Evolutionary conservation across 2,888 invertebrate species (phyloP), one percentile per base, ranked within the genome.

Genomic region (Cynaeus angustus): DNA sequence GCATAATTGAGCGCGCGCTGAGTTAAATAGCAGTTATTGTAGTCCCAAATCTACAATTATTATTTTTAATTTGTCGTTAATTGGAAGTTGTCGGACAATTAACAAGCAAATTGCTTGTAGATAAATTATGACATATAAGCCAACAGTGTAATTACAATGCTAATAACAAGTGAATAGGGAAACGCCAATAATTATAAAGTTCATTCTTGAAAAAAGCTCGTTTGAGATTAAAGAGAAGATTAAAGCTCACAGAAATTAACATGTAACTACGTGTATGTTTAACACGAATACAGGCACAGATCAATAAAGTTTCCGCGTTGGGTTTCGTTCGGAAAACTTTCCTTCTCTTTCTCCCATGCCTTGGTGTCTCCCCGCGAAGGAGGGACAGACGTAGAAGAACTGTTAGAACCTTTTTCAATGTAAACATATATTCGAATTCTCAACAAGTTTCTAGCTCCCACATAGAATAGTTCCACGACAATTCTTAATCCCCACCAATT

Each of bases 401-500:
- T 28, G 10, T 48, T 14, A 13, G 52, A 12, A 26, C 43, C 62
- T 67, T 53, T 58, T 16, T 6, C 46, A 46, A 52, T 33, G 52
- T 59, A 52, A 66, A 55, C 55, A 70, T 61, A 58, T 56, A 72
- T 72, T 67, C 71, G 72, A 70, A 74, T 74, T 74, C 74, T 66
- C 50, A 65, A 69, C 71, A 67, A 72, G 74, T 74, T 46, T 58
- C 53, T 58, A 30, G 41, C 43, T 21, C 30, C 58, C 41, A 30
- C 56, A 37, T 37, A 52, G 72, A 77, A 76, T 78, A 75, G 79
- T 79, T 75, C 59, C 59, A 70, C 75, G 80, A 80, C 81, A 80
- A 80, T 80, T 79, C 80, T 76, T 82, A 82, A 82, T 82, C 80
- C 80, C 58, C 71, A 55, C 79, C 80, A 82, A 82, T 82, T 81